Evolutionary conservation across 2,113 vertebrate genomes (phyloP).

Genomic region (Coregonus clupeaformis): DNA sequence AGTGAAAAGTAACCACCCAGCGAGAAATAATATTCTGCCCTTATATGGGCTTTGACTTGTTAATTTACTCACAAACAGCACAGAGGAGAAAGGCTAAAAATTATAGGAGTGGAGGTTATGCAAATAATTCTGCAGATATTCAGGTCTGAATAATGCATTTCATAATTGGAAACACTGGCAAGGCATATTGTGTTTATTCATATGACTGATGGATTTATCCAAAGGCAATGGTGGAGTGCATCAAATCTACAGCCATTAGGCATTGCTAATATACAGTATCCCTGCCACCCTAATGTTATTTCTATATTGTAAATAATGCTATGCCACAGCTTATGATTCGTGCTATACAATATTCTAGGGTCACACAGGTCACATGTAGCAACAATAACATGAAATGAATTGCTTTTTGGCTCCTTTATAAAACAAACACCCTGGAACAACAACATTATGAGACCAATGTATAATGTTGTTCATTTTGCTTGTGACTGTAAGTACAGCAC

Average conservation of each 20-base stretch:
- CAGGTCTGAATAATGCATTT: constrained; percentile 61
- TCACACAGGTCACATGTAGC: neutral
- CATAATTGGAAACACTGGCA: constrained; percentile 56
- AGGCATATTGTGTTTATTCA: constrained; percentile 51
- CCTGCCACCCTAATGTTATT: neutral
- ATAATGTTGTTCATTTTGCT: neutral
- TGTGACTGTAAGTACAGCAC: neutral
- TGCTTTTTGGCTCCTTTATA: neutral
- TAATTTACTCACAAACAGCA: neutral
- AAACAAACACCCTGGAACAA: neutral
- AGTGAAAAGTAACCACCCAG: neutral
- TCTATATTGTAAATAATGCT: neutral
- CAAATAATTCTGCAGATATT: constrained; percentile 52
- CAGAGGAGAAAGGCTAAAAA: constrained; percentile 7
- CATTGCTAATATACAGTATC: neutral
- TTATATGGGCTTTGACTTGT: constrained; percentile 2
- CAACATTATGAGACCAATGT: neutral
- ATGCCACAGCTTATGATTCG: neutral
- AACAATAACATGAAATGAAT: neutral
- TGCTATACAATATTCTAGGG: neutral
- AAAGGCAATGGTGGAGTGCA: constrained; percentile 1
- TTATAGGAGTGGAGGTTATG: constrained; percentile 18
- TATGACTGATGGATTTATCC: constrained; percentile 43
- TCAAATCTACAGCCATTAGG: constrained; percentile 21
- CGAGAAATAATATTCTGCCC: neutral